Evolutionary conservation across 30 jellyfish, hydroid and myxozoan species (phyloP).

Genomic region (Aurelia aurita): DNA sequence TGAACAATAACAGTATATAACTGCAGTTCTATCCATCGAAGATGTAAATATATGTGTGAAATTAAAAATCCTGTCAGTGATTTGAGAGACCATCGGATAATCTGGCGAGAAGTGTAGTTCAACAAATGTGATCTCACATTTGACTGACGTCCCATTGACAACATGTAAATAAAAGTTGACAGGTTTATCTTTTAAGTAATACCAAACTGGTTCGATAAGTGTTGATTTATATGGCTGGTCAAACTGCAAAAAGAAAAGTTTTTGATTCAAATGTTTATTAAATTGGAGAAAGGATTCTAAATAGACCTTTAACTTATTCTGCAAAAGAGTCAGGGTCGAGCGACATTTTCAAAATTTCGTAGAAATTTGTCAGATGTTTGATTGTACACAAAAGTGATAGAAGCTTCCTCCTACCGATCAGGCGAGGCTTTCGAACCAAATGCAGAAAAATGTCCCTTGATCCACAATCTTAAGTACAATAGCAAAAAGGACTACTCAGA

Average conservation of each 20-base stretch:
- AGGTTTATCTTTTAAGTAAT: constrained; percentile 39
- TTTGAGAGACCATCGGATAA: neutral
- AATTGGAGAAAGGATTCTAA: too few species aligned
- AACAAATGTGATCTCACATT: neutral
- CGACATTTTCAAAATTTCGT: too few species aligned
- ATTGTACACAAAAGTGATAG: too few species aligned
- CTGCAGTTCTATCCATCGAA: neutral
- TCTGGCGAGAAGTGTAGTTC: neutral
- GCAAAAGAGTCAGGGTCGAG: too few species aligned
- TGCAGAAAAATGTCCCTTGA: too few species aligned
- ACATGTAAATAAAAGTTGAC: constrained; percentile 27
- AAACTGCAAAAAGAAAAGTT: neutral
- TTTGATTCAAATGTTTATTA: too few species aligned
- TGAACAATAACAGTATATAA: constrained; percentile 1
- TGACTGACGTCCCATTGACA: constrained; percentile 43
- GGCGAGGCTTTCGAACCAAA: too few species aligned
- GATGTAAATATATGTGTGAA: constrained; percentile 5
- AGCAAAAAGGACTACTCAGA: too few species aligned
- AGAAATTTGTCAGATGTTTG: too few species aligned
- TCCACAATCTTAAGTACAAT: too few species aligned
- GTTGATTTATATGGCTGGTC: constrained; percentile 33
- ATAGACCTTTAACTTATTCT: too few species aligned
- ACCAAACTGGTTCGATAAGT: constrained; percentile 37
- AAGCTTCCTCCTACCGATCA: too few species aligned
- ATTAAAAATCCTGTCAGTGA: constrained; percentile 3